Evolutionary conservation across 2,797 vertebrate genomes (phyloP).

Genomic region (Octomys mimax): DNA sequence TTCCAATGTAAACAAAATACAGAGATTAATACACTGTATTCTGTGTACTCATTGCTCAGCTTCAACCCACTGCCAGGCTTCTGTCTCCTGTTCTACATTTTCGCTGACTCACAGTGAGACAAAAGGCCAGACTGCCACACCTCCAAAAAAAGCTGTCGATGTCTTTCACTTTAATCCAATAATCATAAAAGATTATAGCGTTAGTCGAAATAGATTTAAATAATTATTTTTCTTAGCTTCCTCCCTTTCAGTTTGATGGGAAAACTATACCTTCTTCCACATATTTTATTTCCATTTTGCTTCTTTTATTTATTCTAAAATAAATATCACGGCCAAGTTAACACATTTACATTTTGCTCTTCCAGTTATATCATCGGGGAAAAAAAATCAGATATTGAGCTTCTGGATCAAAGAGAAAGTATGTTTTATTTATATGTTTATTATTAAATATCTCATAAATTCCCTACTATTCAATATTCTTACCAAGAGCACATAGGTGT

Average conservation of each 20-base stretch:
- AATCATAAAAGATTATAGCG: background rate
- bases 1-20: background rate
- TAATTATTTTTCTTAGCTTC: background rate
- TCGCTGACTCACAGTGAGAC: background rate
- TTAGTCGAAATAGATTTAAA: constrained; percentile 23
- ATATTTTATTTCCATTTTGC: constrained; percentile 21
- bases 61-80: background rate
- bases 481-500: background rate
- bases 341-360: background rate
- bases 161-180: background rate
- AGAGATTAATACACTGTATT: background rate
- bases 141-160: background rate
- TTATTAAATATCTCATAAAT: constrained; percentile 48
- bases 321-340: background rate
- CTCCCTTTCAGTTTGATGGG: background rate
- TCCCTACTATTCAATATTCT: background rate
- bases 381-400: constrained; percentile 1
- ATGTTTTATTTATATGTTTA: constrained; percentile 46
- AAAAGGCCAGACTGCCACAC: background rate
- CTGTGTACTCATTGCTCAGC: background rate
- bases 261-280: background rate
- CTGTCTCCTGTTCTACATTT: background rate
- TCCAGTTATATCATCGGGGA: background rate
- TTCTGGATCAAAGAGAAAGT: constrained; percentile 9
- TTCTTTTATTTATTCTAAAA: background rate